A percentile compares a stretch with the other conserved stretches of the same genome.
Conservation (phyloP, 2,797 vertebrate species). For the Acanthurus lineatus region DNA sequence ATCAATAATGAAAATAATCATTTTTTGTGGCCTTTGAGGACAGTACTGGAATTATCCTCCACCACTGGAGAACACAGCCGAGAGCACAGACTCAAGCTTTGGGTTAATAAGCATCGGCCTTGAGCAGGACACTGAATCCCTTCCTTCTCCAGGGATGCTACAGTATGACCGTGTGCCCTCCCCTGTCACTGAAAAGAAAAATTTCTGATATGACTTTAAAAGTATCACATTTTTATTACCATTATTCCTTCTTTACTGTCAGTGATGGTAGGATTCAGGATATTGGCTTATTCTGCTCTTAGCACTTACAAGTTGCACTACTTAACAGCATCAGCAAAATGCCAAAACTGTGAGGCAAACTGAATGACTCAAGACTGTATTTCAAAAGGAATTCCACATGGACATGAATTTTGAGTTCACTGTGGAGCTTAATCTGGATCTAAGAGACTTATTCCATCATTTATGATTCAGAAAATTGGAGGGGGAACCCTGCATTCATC, state of each 20-base stretch:
- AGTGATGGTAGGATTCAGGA: slow-evolving; percentile 13
- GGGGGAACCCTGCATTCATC: slow-evolving; percentile 65
- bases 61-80: background rate
- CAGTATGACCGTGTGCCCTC: slow-evolving; percentile 4
- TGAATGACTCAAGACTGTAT: slow-evolving; percentile 38
- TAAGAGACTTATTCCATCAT: slow-evolving; percentile 70
- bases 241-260: slow-evolving; percentile 8
- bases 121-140: slow-evolving; percentile 14
- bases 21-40: slow-evolving; percentile 5
- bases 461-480: slow-evolving; percentile 71
- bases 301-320: slow-evolving; percentile 19
- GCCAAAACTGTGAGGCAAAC: slow-evolving; percentile 46
- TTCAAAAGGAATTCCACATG: slow-evolving; percentile 58
- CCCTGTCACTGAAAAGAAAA: slow-evolving; percentile 8
- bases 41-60: slow-evolving; percentile 1
- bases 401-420: slow-evolving; percentile 59
- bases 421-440: slow-evolving; percentile 65
- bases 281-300: slow-evolving; percentile 23
- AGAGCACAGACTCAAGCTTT: slow-evolving; percentile 18
- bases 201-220: slow-evolving; percentile 18
- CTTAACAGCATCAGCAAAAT: slow-evolving; percentile 50
- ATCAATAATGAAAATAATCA: slow-evolving; percentile 20
- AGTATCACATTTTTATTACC: slow-evolving; percentile 27
- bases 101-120: slow-evolving; percentile 13
- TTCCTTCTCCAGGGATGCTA: slow-evolving; percentile 1